These are phyloP conservation scores for Malurus cyaneus DNA, from an alignment of 2,113 vertebrate genomes.

Conservation along the genomic window DNA sequence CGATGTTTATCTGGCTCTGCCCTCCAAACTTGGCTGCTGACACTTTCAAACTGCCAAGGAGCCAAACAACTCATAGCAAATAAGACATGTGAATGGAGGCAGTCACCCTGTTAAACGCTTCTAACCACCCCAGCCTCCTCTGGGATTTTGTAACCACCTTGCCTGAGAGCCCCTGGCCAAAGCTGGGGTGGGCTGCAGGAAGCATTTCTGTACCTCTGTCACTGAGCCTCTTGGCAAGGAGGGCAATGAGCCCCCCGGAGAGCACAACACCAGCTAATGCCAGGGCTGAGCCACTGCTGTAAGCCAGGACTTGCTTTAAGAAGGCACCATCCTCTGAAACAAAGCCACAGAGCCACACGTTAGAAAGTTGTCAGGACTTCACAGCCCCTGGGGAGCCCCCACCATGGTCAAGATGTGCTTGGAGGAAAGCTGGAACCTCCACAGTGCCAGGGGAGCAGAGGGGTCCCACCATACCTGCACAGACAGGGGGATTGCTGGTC, in stretches of 20 bases:
- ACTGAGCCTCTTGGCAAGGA: conserved; percentile 39
- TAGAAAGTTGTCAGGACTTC: background rate
- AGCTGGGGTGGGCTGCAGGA: accelerated
- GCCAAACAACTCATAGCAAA: background rate
- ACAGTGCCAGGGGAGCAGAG: background rate
- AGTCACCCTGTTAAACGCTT: background rate
- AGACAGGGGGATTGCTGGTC: conserved; percentile 71
- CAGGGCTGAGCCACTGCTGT: conserved; percentile 20
- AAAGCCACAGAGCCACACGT: background rate
- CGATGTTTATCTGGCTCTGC: background rate
- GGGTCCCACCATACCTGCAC: conserved; percentile 68
- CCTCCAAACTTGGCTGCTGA: background rate
- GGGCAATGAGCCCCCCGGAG: background rate
- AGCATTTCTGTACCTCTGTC: conserved; percentile 25
- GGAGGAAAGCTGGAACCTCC: background rate
- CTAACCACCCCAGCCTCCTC: background rate
- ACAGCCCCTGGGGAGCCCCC: background rate
- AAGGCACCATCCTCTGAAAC: conserved; percentile 24
- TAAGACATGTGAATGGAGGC: background rate
- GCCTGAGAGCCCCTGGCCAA: background rate
- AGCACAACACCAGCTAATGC: background rate
- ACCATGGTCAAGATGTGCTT: background rate
- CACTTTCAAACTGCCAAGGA: background rate
- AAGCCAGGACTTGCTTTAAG: conserved; percentile 48
- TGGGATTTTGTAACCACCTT: background rate